phyloP scores from a whole-genome alignment of 2,113 vertebrate genomes.

The Chunga burmeisteri region DNA sequence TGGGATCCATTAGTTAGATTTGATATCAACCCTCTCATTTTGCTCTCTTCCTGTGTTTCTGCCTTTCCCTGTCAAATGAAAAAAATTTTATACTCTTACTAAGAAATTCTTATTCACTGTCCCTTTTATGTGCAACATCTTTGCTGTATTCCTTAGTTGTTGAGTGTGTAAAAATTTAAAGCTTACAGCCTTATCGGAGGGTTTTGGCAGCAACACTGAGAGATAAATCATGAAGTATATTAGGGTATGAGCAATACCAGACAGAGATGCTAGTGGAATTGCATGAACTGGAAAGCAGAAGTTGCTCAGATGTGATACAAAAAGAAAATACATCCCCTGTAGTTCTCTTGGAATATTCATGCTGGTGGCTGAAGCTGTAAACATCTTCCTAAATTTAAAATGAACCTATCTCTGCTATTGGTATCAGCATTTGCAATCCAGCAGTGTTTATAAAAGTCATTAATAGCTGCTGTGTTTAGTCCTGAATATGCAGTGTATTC shows the following conservation, averaged over 20 bases:
- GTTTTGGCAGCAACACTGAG: constrained; percentile 21
- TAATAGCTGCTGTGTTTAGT: constrained; percentile 16
- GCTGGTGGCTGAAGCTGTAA: neutral
- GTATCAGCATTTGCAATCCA: neutral
- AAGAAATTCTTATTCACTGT: constrained; percentile 8
- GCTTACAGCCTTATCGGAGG: neutral
- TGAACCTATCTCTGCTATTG: neutral
- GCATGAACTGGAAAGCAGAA: constrained; percentile 17
- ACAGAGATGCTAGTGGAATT: neutral
- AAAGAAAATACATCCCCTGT: neutral
- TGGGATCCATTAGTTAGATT: neutral
- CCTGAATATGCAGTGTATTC: neutral
- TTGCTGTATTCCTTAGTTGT: constrained; percentile 45
- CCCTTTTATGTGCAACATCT: neutral
- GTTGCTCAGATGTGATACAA: neutral
- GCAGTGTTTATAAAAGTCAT: neutral
- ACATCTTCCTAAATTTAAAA: neutral
- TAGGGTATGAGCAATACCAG: neutral
- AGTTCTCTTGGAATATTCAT: neutral
- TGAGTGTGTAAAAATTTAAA: constrained; percentile 33
- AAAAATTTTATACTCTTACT: constrained; percentile 36
- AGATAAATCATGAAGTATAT: constrained; percentile 34
- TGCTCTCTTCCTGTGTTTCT: neutral
- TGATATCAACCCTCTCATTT: neutral
- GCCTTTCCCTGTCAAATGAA: constrained; percentile 14